A percentile compares a stretch with the other conserved stretches of the same genome.
Conservation (phyloP, 2,113 vertebrate genomes). For the Gopherus evgoodei region DNA sequence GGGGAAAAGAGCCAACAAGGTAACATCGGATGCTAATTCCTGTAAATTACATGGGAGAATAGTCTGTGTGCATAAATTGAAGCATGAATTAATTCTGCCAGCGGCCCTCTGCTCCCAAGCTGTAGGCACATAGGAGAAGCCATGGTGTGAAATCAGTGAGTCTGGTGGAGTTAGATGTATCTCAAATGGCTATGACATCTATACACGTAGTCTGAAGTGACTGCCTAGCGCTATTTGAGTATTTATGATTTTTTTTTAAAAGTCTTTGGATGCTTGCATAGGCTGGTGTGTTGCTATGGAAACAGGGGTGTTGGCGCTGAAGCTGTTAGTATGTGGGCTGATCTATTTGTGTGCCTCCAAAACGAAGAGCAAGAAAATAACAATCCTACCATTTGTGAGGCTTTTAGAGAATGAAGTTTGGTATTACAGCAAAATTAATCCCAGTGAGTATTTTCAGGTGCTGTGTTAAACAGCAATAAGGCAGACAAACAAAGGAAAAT, state of each 20-base stretch:
- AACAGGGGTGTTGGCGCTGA: conserved; percentile 48
- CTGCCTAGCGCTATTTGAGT: conserved; percentile 53
- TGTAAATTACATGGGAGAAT: background rate
- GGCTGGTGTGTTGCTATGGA: conserved; percentile 72
- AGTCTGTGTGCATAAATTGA: background rate
- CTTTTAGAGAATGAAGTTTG: conserved; percentile 32
- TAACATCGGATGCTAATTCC: background rate
- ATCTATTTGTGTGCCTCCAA: conserved; percentile 63
- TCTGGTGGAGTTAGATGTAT: background rate
- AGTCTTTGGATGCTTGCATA: conserved; percentile 58
- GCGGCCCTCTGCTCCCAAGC: background rate
- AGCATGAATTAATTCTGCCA: background rate
- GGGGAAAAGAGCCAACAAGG: background rate
- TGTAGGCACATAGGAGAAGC: background rate
- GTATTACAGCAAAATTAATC: conserved; percentile 15
- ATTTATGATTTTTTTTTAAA: conserved; percentile 70
- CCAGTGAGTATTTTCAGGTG: conserved; percentile 32
- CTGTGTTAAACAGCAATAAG: conserved; percentile 27
- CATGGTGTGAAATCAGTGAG: conserved; percentile 21
- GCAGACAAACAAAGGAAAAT: conserved; percentile 10
- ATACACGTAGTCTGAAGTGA: conserved; percentile 57
- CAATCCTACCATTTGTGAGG: background rate
- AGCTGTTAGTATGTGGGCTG: conserved; percentile 54
- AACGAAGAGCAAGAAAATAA: conserved; percentile 26
- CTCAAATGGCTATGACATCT: conserved; percentile 36